Evolutionary conservation across 2,113 vertebrate genomes (phyloP).

Genomic region (Motacilla alba): DNA sequence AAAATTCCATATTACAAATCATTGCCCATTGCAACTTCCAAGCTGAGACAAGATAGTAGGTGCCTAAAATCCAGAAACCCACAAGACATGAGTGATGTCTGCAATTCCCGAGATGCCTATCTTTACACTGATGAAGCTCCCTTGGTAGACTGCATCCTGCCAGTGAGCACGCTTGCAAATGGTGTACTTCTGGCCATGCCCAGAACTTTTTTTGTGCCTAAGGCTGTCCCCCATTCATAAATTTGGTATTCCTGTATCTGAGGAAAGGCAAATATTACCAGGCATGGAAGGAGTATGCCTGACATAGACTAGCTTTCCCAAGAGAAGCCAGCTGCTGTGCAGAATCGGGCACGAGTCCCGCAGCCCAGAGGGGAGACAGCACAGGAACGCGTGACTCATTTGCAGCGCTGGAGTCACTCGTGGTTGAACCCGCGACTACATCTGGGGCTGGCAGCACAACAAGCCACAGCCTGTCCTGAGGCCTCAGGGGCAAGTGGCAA

Average conservation of each 20-base stretch:
- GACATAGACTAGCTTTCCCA: neutral
- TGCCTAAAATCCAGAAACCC: neutral
- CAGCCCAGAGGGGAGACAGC: neutral
- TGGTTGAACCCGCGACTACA: neutral
- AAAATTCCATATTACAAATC: neutral
- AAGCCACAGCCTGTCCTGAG: neutral
- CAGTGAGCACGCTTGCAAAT: neutral
- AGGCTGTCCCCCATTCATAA: neutral
- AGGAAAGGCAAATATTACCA: neutral
- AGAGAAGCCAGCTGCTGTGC: neutral
- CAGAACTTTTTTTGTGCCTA: neutral
- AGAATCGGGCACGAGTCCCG: rapidly evolving
- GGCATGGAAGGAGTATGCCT: neutral
- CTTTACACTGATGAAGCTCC: neutral
- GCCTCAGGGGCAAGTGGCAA: neutral
- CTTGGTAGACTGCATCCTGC: neutral
- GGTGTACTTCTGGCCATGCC: neutral
- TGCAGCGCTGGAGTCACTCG: neutral
- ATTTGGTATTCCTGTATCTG: neutral
- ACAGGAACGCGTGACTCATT: neutral
- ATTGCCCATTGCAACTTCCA: neutral
- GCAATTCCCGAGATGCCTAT: neutral
- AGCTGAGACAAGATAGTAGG: neutral
- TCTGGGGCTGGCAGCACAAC: neutral
- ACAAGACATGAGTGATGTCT: neutral